These are phyloP conservation scores for Oxyruncus cristatus DNA, from an alignment of 2,113 vertebrate genomes.

Conservation along the genomic window DNA sequence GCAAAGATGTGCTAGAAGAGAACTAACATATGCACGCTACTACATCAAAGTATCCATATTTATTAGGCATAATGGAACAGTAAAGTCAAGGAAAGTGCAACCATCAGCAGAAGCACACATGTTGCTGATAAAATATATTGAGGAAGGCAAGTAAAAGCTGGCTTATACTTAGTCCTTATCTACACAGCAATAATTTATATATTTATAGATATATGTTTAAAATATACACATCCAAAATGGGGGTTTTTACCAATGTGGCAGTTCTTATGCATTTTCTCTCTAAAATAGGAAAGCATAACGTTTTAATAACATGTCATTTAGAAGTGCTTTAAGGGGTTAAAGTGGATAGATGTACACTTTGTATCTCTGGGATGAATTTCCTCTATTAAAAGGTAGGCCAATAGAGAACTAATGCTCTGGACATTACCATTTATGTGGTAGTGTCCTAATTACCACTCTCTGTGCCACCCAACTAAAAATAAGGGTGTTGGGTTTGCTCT, in stretches of 20 bases:
- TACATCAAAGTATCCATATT: slow-evolving; percentile 36
- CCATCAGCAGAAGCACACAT: slow-evolving; percentile 27
- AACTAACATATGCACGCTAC: background rate
- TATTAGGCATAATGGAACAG: slow-evolving; percentile 18
- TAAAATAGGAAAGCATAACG: background rate
- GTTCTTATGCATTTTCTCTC: background rate
- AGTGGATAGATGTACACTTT: background rate
- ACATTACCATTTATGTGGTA: background rate
- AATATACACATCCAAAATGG: background rate
- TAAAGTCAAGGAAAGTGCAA: slow-evolving; percentile 24
- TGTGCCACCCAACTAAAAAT: background rate
- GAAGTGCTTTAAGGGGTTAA: background rate
- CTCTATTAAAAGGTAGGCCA: background rate
- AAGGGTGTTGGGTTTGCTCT: background rate
- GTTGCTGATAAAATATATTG: background rate
- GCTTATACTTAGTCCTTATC: background rate
- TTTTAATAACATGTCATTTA: background rate
- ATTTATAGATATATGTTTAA: background rate
- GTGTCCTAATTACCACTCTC: background rate
- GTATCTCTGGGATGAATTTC: background rate
- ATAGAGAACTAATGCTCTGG: background rate
- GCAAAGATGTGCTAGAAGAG: background rate
- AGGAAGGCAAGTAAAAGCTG: background rate
- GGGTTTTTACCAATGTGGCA: background rate
- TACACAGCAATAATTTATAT: background rate